phyloP scores from a whole-genome alignment of 2,797 vertebrate species.

The Fistularia tabacaria region DNA sequence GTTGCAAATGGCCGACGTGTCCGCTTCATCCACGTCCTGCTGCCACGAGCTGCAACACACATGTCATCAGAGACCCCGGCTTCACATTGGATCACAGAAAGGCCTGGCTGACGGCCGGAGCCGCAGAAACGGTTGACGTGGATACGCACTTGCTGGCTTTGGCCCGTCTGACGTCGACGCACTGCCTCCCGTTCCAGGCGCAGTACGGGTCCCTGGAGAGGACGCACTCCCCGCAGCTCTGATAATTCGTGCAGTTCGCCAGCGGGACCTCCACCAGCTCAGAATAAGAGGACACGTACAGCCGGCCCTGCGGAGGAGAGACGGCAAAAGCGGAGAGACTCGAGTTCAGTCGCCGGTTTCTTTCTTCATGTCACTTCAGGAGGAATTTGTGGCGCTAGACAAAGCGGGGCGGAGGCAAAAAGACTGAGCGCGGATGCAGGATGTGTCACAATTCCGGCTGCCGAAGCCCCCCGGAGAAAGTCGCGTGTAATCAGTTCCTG shows the following conservation, averaged over 20 bases:
- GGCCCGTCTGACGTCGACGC: conserved; percentile 69
- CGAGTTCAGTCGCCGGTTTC: too few relatives aligned
- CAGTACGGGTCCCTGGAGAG: conserved; percentile 95
- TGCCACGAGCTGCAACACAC: conserved; percentile 76
- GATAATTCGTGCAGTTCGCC: conserved; percentile 91
- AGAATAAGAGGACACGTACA: conserved; percentile 85
- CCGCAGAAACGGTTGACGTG: neutral
- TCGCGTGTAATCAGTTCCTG: conserved; percentile 50
- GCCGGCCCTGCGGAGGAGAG: conserved; percentile 74
- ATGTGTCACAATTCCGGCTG: conserved; percentile 41
- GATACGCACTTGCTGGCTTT: conserved; percentile 59
- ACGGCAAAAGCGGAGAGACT: conserved; percentile 19
- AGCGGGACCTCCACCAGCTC: conserved; percentile 86
- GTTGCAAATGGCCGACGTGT: conserved; percentile 73
- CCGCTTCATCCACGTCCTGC: conserved; percentile 85
- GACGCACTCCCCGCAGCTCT: conserved; percentile 90
- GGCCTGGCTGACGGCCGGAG: neutral
- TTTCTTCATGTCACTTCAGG: neutral
- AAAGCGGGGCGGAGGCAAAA: too few relatives aligned
- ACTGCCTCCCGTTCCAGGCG: conserved; percentile 82
- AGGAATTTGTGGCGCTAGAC: too few relatives aligned
- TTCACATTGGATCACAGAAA: neutral
- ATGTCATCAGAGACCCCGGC: neutral
- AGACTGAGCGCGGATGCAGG: conserved; percentile 19
- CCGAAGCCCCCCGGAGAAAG: conserved; percentile 47